phyloP scores from a whole-genome alignment of 2,797 vertebrate genomes.

The Luscinia luscinia region DNA sequence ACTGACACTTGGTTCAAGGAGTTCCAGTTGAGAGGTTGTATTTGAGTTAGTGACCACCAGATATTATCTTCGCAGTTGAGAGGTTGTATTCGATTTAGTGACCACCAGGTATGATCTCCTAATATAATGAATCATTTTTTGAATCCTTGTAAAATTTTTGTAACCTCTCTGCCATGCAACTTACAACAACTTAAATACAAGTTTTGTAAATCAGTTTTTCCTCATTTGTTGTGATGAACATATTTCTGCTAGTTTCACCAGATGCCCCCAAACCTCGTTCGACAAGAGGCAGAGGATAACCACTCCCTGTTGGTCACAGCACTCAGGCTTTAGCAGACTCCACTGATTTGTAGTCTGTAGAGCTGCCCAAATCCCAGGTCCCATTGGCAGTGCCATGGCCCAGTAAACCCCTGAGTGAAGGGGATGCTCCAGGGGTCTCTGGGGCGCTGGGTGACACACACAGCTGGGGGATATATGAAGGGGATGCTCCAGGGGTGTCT shows the following conservation, averaged over 20 bases:
- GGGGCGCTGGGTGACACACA: not conserved
- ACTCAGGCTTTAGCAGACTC: not conserved
- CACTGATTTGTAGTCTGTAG: not conserved
- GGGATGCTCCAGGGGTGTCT: not conserved
- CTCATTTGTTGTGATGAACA: not conserved
- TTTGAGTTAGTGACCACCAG: not conserved
- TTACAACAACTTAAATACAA: not conserved
- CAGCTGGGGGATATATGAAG: not conserved
- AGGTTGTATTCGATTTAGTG: not conserved
- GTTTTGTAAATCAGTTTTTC: not conserved
- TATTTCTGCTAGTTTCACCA: not conserved
- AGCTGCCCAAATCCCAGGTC: not conserved
- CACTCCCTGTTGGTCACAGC: not conserved
- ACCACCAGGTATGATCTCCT: not conserved
- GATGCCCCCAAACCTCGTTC: not conserved
- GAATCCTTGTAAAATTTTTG: not conserved
- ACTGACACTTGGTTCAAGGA: not conserved
- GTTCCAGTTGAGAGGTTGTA: not conserved
- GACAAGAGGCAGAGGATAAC: not conserved
- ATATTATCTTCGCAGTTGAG: not conserved
- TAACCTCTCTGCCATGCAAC: not conserved
- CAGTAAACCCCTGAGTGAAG: accelerated
- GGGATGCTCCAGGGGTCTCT: not conserved
- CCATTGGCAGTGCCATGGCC: accelerated
- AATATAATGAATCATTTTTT: not conserved